These are phyloP conservation scores for Carapus acus DNA, from an alignment of 2,797 vertebrate genomes.

Conservation along the genomic window DNA sequence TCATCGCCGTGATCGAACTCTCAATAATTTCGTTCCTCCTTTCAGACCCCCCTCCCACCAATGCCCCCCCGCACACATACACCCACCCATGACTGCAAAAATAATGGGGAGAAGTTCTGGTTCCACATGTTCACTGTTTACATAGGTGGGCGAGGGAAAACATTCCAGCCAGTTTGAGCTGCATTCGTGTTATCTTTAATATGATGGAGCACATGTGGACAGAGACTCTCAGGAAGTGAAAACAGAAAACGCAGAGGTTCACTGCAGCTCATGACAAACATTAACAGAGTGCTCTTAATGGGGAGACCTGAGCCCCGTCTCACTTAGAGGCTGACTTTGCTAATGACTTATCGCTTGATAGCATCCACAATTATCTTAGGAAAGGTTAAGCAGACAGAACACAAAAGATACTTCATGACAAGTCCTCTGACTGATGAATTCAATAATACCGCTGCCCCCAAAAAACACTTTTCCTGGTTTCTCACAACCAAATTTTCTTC, in stretches of 20 bases:
- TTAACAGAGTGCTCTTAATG: neutral
- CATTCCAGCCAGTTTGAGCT: slow-evolving; percentile 42
- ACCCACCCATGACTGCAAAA: slow-evolving; percentile 23
- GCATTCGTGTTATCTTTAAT: slow-evolving; percentile 51
- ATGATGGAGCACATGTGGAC: slow-evolving; percentile 28
- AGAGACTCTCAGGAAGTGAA: slow-evolving; percentile 31
- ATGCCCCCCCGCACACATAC: no score
- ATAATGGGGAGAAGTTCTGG: slow-evolving; percentile 37
- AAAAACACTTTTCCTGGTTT: no score
- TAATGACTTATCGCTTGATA: neutral
- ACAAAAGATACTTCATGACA: neutral
- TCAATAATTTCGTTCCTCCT: slow-evolving; percentile 1
- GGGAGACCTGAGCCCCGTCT: neutral
- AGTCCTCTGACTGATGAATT: neutral
- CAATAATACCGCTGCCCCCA: neutral
- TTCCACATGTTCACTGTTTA: slow-evolving; percentile 32
- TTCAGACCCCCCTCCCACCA: slow-evolving; percentile 23
- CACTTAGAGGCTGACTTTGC: neutral
- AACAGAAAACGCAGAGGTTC: slow-evolving; percentile 32
- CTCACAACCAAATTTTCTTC: no score
- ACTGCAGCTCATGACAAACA: slow-evolving; percentile 1
- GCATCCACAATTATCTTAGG: slow-evolving; percentile 1
- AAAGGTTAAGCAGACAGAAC: neutral
- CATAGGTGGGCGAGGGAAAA: slow-evolving; percentile 26
- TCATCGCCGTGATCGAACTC: slow-evolving; percentile 9